These are phyloP conservation scores for Nixonia krombeini DNA, from an alignment of 1,140 invertebrate species.

Conservation along the genomic window DNA sequence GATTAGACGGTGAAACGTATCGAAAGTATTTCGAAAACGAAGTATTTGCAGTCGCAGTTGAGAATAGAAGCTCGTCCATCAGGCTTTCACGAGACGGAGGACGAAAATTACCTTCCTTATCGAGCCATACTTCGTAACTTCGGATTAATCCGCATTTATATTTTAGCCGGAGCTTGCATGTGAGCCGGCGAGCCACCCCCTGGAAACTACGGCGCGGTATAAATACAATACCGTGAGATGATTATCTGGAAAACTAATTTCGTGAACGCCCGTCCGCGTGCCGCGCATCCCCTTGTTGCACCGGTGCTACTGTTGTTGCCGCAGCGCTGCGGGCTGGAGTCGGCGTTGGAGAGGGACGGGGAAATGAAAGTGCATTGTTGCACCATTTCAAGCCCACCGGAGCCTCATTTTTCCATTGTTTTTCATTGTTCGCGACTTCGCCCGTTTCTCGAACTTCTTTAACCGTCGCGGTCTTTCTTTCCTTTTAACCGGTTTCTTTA, in stretches of 20 bases:
- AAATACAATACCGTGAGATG: constrained; percentile 70
- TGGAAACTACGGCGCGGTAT: constrained; percentile 43
- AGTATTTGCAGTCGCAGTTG: constrained; percentile 37
- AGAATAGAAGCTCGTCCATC: constrained; percentile 56
- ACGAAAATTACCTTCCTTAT: constrained; percentile 67
- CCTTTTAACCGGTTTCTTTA: no score
- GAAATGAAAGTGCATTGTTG: constrained; percentile 55
- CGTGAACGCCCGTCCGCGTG: constrained; percentile 59
- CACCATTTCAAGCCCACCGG: constrained; percentile 7
- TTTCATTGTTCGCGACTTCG: no score
- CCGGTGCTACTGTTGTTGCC: constrained; percentile 16
- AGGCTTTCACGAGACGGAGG: constrained; percentile 49
- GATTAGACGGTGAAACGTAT: constrained; percentile 46
- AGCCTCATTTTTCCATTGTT: constrained; percentile 17
- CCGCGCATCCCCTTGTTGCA: constrained; percentile 43
- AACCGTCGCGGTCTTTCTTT: no score
- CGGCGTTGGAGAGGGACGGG: constrained; percentile 13
- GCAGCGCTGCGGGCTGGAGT: constrained; percentile 24
- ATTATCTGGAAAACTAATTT: constrained; percentile 74
- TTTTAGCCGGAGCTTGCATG: constrained; percentile 56
- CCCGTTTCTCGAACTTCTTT: no score
- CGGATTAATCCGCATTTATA: constrained; percentile 65
- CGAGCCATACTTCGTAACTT: constrained; percentile 58
- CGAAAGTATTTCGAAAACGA: constrained; percentile 47
- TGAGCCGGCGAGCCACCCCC: constrained; percentile 36